These are phyloP conservation scores for Hassar affinis DNA, from an alignment of 2,113 vertebrate species.

Conservation along the genomic window DNA sequence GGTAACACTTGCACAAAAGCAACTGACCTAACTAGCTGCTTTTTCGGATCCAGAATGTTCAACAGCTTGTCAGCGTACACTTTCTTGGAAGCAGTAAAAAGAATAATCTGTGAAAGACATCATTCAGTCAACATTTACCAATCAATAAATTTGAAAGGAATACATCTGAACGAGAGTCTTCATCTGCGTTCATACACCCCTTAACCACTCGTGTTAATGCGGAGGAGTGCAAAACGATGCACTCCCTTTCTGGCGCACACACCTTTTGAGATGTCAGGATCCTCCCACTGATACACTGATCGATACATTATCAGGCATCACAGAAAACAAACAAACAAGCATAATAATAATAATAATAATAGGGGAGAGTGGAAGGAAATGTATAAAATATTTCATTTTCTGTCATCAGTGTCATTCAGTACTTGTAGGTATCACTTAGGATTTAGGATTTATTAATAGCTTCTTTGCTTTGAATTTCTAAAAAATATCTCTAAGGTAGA, in stretches of 20 bases:
- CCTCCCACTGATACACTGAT: too few relatives aligned
- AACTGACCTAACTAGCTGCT: slow-evolving; percentile 93
- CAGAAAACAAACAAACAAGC: neutral
- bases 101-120: slow-evolving; percentile 82
- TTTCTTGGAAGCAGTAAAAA: slow-evolving; percentile 99
- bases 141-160: neutral
- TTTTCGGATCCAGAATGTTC: slow-evolving; percentile 98
- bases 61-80: slow-evolving; percentile 98
- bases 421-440: neutral
- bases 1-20: neutral
- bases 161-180: neutral
- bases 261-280: neutral
- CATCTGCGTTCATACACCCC: neutral
- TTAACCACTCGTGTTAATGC: too few relatives aligned
- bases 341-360: too few relatives aligned
- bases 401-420: neutral
- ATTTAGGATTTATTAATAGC: too few relatives aligned
- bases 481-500: too few relatives aligned
- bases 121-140: neutral
- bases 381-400: neutral
- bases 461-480: too few relatives aligned
- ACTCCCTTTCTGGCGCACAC: neutral
- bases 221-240: neutral
- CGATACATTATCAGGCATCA: neutral
- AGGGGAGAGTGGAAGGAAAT: neutral